These are phyloP conservation scores for Heliconius himera DNA, from an alignment of 1,140 invertebrate genomes.

Conservation along the genomic window DNA sequence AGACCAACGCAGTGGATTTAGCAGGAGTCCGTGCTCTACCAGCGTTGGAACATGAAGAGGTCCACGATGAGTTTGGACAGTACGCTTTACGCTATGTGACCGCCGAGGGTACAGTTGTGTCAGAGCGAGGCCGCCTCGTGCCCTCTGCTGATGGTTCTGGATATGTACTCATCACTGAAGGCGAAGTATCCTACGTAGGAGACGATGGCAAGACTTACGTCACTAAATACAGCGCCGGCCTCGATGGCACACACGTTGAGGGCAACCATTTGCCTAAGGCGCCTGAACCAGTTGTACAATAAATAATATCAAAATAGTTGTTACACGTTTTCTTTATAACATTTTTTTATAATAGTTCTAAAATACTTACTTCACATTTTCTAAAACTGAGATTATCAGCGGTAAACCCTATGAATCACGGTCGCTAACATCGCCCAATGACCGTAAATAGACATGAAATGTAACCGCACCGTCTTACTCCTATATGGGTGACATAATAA, in stretches of 20 bases:
- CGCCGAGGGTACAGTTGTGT: conserved; percentile 66
- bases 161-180: conserved; percentile 62
- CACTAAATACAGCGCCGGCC: conserved; percentile 66
- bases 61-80: conserved; percentile 68
- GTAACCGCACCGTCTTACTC: conserved; percentile 33
- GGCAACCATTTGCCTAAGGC: conserved; percentile 43
- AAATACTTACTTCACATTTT: neutral
- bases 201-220: conserved; percentile 63
- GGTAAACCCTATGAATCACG: conserved; percentile 42
- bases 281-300: conserved; percentile 5
- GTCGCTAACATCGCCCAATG: conserved; percentile 36
- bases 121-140: conserved; percentile 65
- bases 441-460: conserved; percentile 49
- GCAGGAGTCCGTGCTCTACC: conserved; percentile 43
- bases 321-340: neutral
- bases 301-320: neutral
- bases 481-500: conserved; percentile 21
- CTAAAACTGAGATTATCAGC: conserved; percentile 25
- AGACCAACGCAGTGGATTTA: neutral
- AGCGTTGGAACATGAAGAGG: conserved; percentile 57
- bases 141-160: conserved; percentile 56
- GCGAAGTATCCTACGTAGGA: conserved; percentile 62
- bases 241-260: conserved; percentile 60
- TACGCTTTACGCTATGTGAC: conserved; percentile 71
- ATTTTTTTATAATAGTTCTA: neutral